Evolutionary conservation across 2,888 invertebrate species (phyloP).

Genomic region (Allacma fusca): DNA sequence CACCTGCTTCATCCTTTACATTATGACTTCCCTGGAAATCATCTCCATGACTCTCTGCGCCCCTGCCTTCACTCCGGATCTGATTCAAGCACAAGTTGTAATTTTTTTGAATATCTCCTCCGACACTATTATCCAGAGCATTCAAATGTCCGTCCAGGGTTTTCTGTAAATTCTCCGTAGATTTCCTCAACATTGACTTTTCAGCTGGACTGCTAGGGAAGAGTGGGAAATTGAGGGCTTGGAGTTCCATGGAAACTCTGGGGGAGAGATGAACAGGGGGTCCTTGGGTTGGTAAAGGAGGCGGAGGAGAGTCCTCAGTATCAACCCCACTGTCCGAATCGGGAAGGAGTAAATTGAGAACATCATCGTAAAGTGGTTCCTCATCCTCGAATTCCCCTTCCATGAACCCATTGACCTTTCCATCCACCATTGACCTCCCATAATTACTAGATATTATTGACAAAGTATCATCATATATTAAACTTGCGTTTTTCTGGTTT

Average conservation of each 20-base stretch:
- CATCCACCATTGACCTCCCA: neutral
- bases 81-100: no score
- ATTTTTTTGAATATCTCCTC: no score
- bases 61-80: no score
- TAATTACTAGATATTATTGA: conserved; percentile 54
- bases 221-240: conserved; percentile 54
- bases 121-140: no score
- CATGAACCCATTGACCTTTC: conserved; percentile 17
- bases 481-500: neutral
- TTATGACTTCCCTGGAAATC: no score
- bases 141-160: neutral
- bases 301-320: conserved; percentile 58
- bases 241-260: conserved; percentile 55
- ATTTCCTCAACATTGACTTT: neutral
- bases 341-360: conserved; percentile 50
- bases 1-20: neutral
- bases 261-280: conserved; percentile 57
- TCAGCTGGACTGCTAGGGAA: neutral
- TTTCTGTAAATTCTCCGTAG: neutral
- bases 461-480: conserved; percentile 60
- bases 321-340: conserved; percentile 57
- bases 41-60: no score
- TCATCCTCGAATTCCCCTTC: conserved; percentile 21
- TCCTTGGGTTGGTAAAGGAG: conserved; percentile 58
- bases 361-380: conserved; percentile 60